Evolutionary conservation across 1,140 invertebrate species (phyloP), one percentile per base, ranked within the genome.

Genomic region (Drosophila virilis): DNA sequence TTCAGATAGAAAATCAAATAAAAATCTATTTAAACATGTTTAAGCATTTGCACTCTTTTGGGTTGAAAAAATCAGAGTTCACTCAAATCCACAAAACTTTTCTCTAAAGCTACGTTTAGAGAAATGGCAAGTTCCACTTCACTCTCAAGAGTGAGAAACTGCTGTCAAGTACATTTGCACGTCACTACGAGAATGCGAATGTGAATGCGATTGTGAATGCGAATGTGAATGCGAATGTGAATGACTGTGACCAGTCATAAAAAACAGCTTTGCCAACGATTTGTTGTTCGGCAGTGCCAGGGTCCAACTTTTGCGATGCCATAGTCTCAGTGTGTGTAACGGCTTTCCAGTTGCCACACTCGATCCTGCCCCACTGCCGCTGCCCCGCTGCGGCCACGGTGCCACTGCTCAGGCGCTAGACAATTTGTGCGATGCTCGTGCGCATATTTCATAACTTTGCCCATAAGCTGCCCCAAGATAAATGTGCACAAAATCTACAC

Each of bases 391-490:
- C 32, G n/a, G n/a, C n/a, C n/a, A n/a, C 57, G 5, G 1, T 8
- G n/a, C 22, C 22, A n/a, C 17, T 33, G 8, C 1, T 33, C n/a
- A 12, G 13, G 45, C 48, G 38, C 54, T 71, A 67, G 76, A 79
- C 83, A 86, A 86, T 89, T 86, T 86, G 83, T 86, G 83, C 77
- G 69, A 54, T 51, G 76, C 77, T 83, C 77, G 84, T 80, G 77
- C 88, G 74, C 88, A 90, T 91, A 91, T 88, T 88, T 91, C 88
- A 91, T 91, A 91, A 91, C 88, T 91, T 91, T 89, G 78, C 59
- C 79, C 83, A 76, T 91, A 91, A 91, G 88, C 88, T 83, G 83
- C 80, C 84, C 84, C 72, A 91, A 91, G 88, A 91, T 91, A 90
- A 91, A 91, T 91, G 82, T 78, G 68, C 78, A 74, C 74, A 50